Evolutionary conservation across 2,797 vertebrate species (phyloP), one percentile per base, ranked within the genome.

Genomic region (Chelidonichthys spinosus): DNA sequence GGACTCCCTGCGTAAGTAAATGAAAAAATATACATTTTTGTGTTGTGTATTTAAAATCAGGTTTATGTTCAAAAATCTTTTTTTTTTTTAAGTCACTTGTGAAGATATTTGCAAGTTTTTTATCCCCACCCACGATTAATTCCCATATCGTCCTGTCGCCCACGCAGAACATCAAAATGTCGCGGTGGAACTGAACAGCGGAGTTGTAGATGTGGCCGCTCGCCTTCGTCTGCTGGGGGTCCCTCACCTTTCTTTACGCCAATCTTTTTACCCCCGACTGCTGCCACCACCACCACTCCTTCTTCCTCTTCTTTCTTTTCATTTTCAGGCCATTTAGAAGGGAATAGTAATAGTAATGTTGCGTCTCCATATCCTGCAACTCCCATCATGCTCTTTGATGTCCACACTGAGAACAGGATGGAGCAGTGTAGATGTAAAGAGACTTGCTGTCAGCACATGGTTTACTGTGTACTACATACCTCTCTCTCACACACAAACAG

Each of bases 161-260:
- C 25, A 25, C 25, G 25, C 25, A 25, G 25, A 25, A 25, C 25
- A 25, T 25, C 25, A 25, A 25, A 25, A 25, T 25, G 37, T 5
- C 1, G 5, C 37, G 37, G 37, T 40, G 18, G 2, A 0, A 32
- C 65, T 63, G 53, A 75, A 9, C 50, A 15, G 56, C 18, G 63
- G 63, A 77, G 65, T 64, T 72, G 70, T 70, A 40, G 59, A 44
- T 18, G 10, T 54, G 59, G 25, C 25, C 25, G 25, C 25, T 25
- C 25, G 82, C 85, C 77, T 68, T 8, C 9, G 84, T 92, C 93
- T 93, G 90, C 63, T 68, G 92, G 93, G 91, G 93, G 92, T 92
- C 89, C 89, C 89, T 93, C 92, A 92, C 89, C 92, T 93, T 94
- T 93, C 78, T 84, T 61, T 83, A 78, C 49, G 66, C 87, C 89